Evolutionary conservation across 2,888 invertebrate genomes (phyloP).

Genomic region (Andrena bucephala): DNA sequence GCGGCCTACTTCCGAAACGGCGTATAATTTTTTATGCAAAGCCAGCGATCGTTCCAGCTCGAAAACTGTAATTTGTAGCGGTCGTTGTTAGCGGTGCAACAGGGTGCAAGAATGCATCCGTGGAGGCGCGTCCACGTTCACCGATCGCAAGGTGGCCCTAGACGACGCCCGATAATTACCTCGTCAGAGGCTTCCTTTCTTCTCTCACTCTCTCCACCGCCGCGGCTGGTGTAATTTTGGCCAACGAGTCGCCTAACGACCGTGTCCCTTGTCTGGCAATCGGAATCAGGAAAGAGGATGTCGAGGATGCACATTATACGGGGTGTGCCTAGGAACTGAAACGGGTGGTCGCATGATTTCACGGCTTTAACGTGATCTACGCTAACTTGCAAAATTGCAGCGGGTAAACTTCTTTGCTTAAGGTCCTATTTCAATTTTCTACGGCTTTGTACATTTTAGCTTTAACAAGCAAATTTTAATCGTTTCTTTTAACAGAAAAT

Average conservation of each 20-base stretch:
- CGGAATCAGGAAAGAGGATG: constrained; percentile 36
- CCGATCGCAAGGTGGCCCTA: constrained; percentile 64
- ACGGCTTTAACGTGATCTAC: background rate
- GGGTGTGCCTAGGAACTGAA: constrained; percentile 1
- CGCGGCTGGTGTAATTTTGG: constrained; percentile 41
- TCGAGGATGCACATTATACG: background rate
- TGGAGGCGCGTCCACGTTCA: constrained; percentile 46
- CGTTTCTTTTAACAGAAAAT: too few relatives aligned
- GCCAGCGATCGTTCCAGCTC: constrained; percentile 58
- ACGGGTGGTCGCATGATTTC: background rate
- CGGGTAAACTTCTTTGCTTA: too few relatives aligned
- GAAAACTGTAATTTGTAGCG: constrained; percentile 63
- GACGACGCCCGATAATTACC: constrained; percentile 65
- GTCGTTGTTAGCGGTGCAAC: constrained; percentile 40
- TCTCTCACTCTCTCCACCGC: background rate
- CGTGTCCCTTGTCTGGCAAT: constrained; percentile 22
- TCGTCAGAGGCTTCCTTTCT: constrained; percentile 53
- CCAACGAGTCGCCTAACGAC: constrained; percentile 59
- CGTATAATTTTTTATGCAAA: constrained; percentile 76
- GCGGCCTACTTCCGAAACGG: constrained; percentile 65
- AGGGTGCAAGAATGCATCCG: constrained; percentile 39
- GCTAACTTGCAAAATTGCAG: background rate
- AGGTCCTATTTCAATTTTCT: too few relatives aligned
- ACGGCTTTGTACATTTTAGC: too few relatives aligned
- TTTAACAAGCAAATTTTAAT: too few relatives aligned